Percentiles rank a stretch among this genome's conserved stretches.
These are phyloP conservation scores for Andrena trimmerana DNA, from an alignment of 2,888 invertebrate genomes.

Conservation along the genomic window DNA sequence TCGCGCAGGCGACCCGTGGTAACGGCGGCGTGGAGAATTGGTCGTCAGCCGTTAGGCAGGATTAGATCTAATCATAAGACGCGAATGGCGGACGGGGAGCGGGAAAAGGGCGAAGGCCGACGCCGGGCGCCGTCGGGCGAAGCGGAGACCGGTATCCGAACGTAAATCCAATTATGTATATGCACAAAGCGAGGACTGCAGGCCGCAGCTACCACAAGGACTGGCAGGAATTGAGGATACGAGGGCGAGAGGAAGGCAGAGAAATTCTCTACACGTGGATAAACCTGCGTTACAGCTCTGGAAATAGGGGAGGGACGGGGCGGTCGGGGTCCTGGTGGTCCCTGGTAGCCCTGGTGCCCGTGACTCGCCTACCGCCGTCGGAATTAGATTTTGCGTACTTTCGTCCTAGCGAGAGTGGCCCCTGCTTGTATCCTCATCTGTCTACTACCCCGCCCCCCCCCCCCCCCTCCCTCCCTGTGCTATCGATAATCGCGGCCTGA, in stretches of 20 bases:
- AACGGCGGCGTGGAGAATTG: slow-evolving; percentile 38
- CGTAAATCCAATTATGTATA: slow-evolving; percentile 81
- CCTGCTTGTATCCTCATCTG: slow-evolving; percentile 38
- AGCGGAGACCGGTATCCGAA: slow-evolving; percentile 72
- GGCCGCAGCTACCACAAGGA: slow-evolving; percentile 74
- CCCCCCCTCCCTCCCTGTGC: slow-evolving; percentile 17
- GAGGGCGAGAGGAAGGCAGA: slow-evolving; percentile 48
- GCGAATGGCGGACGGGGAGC: not conserved
- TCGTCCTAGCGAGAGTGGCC: slow-evolving; percentile 49
- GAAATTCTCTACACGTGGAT: slow-evolving; percentile 61
- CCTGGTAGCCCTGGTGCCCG: slow-evolving; percentile 24
- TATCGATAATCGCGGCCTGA: slow-evolving; percentile 61
- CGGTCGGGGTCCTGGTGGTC: no score
- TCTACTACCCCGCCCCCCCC: slow-evolving; percentile 28
- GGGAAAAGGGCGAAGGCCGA: slow-evolving; percentile 49
- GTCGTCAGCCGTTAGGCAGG: slow-evolving; percentile 21
- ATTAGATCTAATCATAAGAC: slow-evolving; percentile 56
- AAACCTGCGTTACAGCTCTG: slow-evolving; percentile 61
- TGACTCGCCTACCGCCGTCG: slow-evolving; percentile 59
- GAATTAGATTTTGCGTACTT: slow-evolving; percentile 69
- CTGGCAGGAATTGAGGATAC: slow-evolving; percentile 62
- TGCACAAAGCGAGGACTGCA: slow-evolving; percentile 80
- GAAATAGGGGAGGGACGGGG: slow-evolving; percentile 40
- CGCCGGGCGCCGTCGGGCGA: slow-evolving; percentile 45
- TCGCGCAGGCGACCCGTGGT: not conserved